Evolutionary conservation across 2,797 vertebrate genomes (phyloP).

Genomic region (Catostomus latipinnis): DNA sequence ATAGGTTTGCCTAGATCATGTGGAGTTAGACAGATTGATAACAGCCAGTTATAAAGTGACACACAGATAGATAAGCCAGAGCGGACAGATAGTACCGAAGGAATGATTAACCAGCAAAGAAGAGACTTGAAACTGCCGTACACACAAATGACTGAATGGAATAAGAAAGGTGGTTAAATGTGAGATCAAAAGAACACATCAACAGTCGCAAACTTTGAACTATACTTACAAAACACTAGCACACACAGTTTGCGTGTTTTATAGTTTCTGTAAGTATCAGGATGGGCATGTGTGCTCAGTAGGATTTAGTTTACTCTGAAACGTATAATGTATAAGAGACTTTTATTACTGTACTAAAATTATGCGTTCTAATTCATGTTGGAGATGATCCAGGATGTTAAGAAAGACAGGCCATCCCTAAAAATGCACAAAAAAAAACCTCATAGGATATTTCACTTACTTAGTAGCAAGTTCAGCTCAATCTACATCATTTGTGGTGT

Average conservation of each 20-base stretch:
- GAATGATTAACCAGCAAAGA: conserved; percentile 91
- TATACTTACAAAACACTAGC: conserved; percentile 41
- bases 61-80: conserved; percentile 92
- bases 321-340: background rate
- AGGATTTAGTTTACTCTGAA: background rate
- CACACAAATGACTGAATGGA: conserved; percentile 63
- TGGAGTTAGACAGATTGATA: conserved; percentile 79
- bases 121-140: conserved; percentile 65
- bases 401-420: background rate
- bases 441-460: too few species aligned
- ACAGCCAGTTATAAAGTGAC: conserved; percentile 96
- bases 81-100: conserved; percentile 86
- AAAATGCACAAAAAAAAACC: conserved; percentile 4
- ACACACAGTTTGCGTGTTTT: background rate
- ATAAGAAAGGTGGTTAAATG: conserved; percentile 76
- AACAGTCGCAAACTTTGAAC: conserved; percentile 75
- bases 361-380: background rate
- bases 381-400: background rate
- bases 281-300: conserved; percentile 5
- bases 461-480: too few species aligned
- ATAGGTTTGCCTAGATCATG: conserved; percentile 80
- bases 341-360: background rate
- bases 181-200: conserved; percentile 79
- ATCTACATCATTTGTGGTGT: too few species aligned
- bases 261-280: background rate